Evolutionary conservation across 2,797 vertebrate species (phyloP), one percentile per base, ranked within the genome.

Genomic region (Lithobates sylvaticus): DNA sequence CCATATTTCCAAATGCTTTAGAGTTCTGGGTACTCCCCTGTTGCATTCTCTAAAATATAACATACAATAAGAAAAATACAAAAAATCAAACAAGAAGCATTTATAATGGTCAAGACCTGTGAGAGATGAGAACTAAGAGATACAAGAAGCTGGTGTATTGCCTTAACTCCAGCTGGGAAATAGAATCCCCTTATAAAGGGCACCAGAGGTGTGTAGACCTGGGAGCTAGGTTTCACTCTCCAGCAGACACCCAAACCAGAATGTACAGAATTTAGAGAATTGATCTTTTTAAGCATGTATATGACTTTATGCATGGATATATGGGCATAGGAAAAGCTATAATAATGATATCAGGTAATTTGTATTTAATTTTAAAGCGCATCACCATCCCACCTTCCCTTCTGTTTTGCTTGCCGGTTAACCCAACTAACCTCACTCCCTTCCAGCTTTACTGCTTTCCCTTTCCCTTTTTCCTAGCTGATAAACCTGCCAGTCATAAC

Each of bases 401-500:
- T 86, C 88, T 91, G 89, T 86, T 85, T 21, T 88, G 89, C 89
- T 88, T 88, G 89, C 85, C 82, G 78, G 78, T 86, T 92, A 89
- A 90, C 86, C 91, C 88, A 83, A 81, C 92, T 93, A 89, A 89
- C 92, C 93, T 95, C 92, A 94, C 79, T 79, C 36, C 44, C 58
- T 84, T 81, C 91, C 93, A 87, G 89, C 92, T 93, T 95, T 92
- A 94, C 90, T 89, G 91, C 89, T 93, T 81, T 87, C 89, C 93
- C 91, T 94, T 88, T 93, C 89, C 93, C 92, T 94, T 93, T 94
- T 88, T 90, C 94, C 93, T 94, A 98, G 97, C 91, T 88, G 96
- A 97, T 83, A 92, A 94, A 92, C 94, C 95, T 88, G 91, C 93
- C 94, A 93, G 92, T 92, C 91, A 95, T 95, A 96, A 93, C 91